Evolutionary conservation across 1,140 invertebrate genomes (phyloP).

Genomic region (Dufourea novaeangliae): DNA sequence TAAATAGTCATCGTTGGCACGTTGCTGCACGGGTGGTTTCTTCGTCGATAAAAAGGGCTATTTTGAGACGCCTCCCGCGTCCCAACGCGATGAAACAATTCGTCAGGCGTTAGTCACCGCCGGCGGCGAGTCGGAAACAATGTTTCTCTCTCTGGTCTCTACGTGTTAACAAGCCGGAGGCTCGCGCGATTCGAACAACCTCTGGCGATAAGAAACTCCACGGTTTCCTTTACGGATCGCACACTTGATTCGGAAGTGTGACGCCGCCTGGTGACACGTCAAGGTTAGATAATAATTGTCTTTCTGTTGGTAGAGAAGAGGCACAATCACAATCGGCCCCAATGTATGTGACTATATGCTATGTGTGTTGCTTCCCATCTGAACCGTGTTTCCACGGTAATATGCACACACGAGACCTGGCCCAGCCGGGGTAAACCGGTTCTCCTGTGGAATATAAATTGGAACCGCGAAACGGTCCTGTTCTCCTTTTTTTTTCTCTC

Average conservation of each 20-base stretch:
- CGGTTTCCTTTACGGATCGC: no score
- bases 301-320: slow-evolving; percentile 3
- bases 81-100: neutral
- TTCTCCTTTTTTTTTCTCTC: neutral
- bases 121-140: no score
- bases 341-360: no score
- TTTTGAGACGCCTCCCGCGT: slow-evolving; percentile 1
- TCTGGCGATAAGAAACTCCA: no score
- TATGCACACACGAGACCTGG: neutral
- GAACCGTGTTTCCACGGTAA: slow-evolving; percentile 14
- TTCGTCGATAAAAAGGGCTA: neutral
- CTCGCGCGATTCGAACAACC: no score
- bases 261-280: no score
- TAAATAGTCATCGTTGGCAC: slow-evolving; percentile 13
- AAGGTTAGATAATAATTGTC: no score
- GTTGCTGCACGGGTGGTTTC: slow-evolving; percentile 2
- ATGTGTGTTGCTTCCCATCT: no score
- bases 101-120: slow-evolving; percentile 47
- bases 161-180: no score
- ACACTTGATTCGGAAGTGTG: no score
- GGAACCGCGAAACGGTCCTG: slow-evolving; percentile 30
- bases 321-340: no score
- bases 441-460: slow-evolving; percentile 55
- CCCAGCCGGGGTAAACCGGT: slow-evolving; percentile 46
- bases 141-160: no score